phyloP scores from a whole-genome alignment of 2,797 vertebrate species.

The Scolopax rusticola region DNA sequence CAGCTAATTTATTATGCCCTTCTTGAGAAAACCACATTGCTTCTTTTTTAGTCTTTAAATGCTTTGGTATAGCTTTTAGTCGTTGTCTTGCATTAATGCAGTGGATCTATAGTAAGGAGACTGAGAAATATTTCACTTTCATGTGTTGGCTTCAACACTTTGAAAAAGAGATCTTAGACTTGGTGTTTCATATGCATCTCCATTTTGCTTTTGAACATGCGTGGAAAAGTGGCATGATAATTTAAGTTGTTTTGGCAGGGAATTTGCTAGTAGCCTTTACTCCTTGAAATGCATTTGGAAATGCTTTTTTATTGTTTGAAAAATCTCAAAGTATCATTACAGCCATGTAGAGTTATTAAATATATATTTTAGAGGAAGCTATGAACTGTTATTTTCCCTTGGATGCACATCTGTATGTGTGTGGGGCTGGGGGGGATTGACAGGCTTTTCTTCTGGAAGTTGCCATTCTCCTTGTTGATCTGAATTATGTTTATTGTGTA shows the following conservation, averaged over 20 bases:
- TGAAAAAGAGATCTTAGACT: slow-evolving; percentile 74
- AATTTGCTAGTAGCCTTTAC: slow-evolving; percentile 38
- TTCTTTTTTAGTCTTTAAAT: slow-evolving; percentile 74
- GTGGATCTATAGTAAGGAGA: slow-evolving; percentile 55
- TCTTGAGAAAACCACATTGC: slow-evolving; percentile 73
- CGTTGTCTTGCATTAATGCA: slow-evolving; percentile 73
- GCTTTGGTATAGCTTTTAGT: slow-evolving; percentile 68
- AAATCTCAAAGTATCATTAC: slow-evolving; percentile 25
- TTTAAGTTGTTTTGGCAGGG: slow-evolving; percentile 66
- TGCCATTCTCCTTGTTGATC: slow-evolving; percentile 3
- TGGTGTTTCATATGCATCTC: slow-evolving; percentile 64
- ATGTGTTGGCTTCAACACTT: slow-evolving; percentile 56
- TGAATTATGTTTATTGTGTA: slow-evolving; percentile 23
- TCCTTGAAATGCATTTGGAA: slow-evolving; percentile 40
- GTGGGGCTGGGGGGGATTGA: background rate
- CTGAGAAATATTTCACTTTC: slow-evolving; percentile 68
- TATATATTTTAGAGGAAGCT: slow-evolving; percentile 27
- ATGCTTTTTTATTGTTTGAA: slow-evolving; percentile 47
- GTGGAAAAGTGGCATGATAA: slow-evolving; percentile 40
- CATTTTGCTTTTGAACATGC: slow-evolving; percentile 63
- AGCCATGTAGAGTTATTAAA: slow-evolving; percentile 11
- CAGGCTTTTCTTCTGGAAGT: slow-evolving; percentile 18
- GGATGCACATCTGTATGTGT: background rate
- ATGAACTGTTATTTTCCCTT: background rate
- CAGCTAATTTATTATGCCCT: slow-evolving; percentile 78